Base-by-base conservation (phyloP, 2,797 vertebrate genomes). In the Sebastiscus tertius region DNA sequence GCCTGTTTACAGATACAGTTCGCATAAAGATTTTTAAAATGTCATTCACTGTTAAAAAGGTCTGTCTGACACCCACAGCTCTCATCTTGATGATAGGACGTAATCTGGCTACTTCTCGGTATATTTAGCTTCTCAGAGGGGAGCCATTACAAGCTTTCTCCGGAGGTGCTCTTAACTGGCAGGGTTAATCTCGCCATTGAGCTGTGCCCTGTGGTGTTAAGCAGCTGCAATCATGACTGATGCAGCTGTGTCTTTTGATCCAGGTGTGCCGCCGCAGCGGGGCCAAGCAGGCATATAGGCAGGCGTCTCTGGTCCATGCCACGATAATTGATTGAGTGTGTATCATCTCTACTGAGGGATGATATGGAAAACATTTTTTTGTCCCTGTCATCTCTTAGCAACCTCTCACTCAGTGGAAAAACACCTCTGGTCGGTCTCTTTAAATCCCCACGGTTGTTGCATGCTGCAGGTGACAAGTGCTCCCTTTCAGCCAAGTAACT, bases 241-340 rank as follows among this genome's bases (percentile, higher is more conserved):
- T 78, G 74, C 89, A 88, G 87, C 89, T 90, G 81, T 58, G 82
- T 75, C 82, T 86, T 84, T 75, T 88, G 86, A 90, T 87, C 72
- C 88, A 92, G 88, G 87, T 92, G 91, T 83, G 67, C 66, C 4
- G 20, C 49, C 76, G 67, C 88, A 83, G 71, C 76, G 79, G 73
- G 64, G 54, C 62, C 67, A 36, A 78, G 72, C 66, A 71, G 65
- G 71, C 67, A 54, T 74, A 63, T 10, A 29, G 31, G 58, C 75
- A 70, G 75, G 52, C 61, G 14, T 61, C 82, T 75, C 72, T 73
- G 74, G 65, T 79, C 67, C 73, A 77, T 46, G 49, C 77, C 67
- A 71, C 20, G 12, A 56, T 89, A 87, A 93, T 81, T 92, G 84
- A 89, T 77, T 77, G 81, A 90, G 84, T 77, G 72, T 89, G 72